Evolutionary conservation across 2,113 vertebrate genomes (phyloP), one percentile per base, ranked within the genome.

Genomic region (Cinclus cinclus): DNA sequence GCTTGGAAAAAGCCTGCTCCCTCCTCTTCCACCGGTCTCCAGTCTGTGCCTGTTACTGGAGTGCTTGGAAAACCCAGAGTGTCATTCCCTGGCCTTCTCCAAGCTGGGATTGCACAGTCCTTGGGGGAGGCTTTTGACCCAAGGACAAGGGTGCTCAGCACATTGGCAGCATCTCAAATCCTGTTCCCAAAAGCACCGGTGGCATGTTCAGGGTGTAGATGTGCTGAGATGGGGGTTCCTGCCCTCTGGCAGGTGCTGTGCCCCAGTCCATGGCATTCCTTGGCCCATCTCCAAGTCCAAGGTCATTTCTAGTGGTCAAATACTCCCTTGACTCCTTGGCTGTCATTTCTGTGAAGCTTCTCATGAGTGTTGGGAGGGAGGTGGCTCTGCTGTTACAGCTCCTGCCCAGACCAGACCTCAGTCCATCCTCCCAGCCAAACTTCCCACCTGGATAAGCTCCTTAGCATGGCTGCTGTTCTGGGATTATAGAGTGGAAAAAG

Each of bases 61-160:
- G 67, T 86, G 79, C 79, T 65, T 94, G 24, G 85, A 91, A 90
- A 82, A 90, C 46, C 41, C 37, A 60, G 81, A 74, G 33, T 14
- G 5, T 74, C 52, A 47, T 79, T 89, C 59, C 13, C 31, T 68
- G 69, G 27, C 60, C 74, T 70, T 68, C 55, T 83, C 30, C 24
- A 73, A 31, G 14, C 11, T 0, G 22, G 71, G n/a, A 69, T 86
- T 80, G 83, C 31, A 4, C 82, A 80, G 70, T 37, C 31, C 58
- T 35, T 27, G 63, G 59, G 69, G 75, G 59, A n/a, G 39, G 44
- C 44, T 84, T 50, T 46, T 15, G 52, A 60, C 24, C 28, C 22
- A 14, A 27, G 91, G 67, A 42, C 63, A 33, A 41, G 30, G 77
- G 11, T 8, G 39, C 47, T 75, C 5, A 1, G 55, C 44, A 42